phyloP scores from a whole-genome alignment of 2,888 invertebrate species.

The Andrena dorsata region DNA sequence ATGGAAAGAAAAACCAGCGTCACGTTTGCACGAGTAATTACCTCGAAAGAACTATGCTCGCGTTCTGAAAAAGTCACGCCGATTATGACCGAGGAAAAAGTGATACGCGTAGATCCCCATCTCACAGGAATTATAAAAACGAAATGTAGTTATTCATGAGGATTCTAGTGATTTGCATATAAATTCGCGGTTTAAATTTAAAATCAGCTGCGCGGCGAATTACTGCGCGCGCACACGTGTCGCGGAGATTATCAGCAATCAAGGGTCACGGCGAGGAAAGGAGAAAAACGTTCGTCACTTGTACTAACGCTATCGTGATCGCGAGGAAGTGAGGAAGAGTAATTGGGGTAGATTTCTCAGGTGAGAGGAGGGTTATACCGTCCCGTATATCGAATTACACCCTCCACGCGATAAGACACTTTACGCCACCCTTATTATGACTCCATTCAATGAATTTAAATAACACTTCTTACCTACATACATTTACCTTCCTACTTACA shows the following conservation, averaged over 20 bases:
- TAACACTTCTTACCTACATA: too few species aligned
- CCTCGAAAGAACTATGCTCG: too few species aligned
- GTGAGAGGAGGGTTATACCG: background rate
- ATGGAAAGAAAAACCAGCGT: too few species aligned
- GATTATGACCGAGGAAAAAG: background rate
- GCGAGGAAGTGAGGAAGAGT: background rate
- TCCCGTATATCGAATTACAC: slow-evolving; percentile 18
- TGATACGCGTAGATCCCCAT: background rate
- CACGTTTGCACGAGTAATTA: too few species aligned
- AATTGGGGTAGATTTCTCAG: slow-evolving; percentile 1
- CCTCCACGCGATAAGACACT: background rate
- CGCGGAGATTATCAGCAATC: slow-evolving; percentile 28
- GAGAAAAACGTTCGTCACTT: background rate
- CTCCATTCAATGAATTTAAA: too few species aligned
- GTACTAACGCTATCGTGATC: slow-evolving; percentile 1
- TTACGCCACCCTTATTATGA: too few species aligned
- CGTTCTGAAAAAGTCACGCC: background rate
- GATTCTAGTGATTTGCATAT: slow-evolving; percentile 31
- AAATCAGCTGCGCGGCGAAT: slow-evolving; percentile 1
- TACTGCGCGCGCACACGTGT: background rate
- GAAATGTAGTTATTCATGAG: slow-evolving; percentile 15
- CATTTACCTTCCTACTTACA: too few species aligned
- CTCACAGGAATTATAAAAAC: background rate
- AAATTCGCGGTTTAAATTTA: slow-evolving; percentile 30
- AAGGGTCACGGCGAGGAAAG: background rate